phyloP scores from a whole-genome alignment of 1,140 invertebrate genomes.

The Drosophila tropicalis region DNA sequence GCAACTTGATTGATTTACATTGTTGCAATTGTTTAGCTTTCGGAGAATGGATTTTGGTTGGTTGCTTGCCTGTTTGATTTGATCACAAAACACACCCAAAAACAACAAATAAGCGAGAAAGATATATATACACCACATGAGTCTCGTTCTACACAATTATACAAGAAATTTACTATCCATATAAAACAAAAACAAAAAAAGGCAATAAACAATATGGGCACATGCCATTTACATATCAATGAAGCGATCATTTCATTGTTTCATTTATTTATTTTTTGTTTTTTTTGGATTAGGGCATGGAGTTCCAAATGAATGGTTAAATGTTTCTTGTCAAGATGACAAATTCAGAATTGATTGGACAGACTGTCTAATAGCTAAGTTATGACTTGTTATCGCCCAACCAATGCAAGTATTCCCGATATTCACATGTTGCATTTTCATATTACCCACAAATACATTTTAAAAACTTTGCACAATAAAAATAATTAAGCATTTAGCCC shows the following conservation, averaged over 20 bases:
- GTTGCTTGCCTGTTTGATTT: slow-evolving; percentile 13
- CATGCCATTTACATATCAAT: slow-evolving; percentile 68
- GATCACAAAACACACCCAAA: slow-evolving; percentile 55
- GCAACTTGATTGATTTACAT: slow-evolving; percentile 65
- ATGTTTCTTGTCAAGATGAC: slow-evolving; percentile 44
- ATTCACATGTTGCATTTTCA: too few relatives aligned
- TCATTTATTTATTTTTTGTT: slow-evolving; percentile 4
- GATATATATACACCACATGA: slow-evolving; percentile 21
- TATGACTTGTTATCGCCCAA: neutral
- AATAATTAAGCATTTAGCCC: slow-evolving; percentile 41
- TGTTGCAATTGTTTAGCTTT: slow-evolving; percentile 56
- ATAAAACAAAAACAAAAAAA: slow-evolving; percentile 11
- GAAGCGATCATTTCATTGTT: slow-evolving; percentile 33
- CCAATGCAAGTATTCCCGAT: too few relatives aligned
- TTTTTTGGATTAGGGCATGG: slow-evolving; percentile 31
- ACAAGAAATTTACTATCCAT: neutral
- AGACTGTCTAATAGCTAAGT: neutral
- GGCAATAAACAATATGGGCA: slow-evolving; percentile 64
- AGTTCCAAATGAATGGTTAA: slow-evolving; percentile 61
- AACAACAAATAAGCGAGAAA: slow-evolving; percentile 22
- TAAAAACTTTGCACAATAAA: slow-evolving; percentile 15
- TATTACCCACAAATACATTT: neutral
- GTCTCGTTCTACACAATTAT: slow-evolving; percentile 6
- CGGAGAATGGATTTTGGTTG: slow-evolving; percentile 40
- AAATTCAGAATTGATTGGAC: slow-evolving; percentile 34